Percentiles rank a stretch among this genome's conserved stretches.
Conservation (phyloP, 2,888 invertebrate genomes). For the Tineola bisselliella region DNA sequence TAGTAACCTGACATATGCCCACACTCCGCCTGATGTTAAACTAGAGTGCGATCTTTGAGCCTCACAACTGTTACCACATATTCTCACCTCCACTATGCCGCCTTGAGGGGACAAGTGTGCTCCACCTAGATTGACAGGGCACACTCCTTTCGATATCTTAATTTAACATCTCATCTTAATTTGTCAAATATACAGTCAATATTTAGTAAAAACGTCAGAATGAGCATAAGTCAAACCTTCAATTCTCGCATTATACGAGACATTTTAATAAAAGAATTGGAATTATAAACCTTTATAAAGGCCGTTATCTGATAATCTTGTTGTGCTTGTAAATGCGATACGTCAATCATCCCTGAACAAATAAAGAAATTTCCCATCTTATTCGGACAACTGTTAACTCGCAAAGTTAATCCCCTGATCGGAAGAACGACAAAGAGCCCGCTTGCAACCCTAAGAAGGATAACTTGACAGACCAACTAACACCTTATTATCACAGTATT, state of each 20-base stretch:
- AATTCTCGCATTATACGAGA: neutral
- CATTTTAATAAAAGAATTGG: slow-evolving; percentile 5
- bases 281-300: slow-evolving; percentile 17
- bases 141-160: too few relatives aligned
- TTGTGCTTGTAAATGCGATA: slow-evolving; percentile 37
- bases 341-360: slow-evolving; percentile 40
- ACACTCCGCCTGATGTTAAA: too few relatives aligned
- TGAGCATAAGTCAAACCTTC: neutral
- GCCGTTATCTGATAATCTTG: slow-evolving; percentile 27
- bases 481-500: slow-evolving; percentile 18
- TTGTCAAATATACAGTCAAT: neutral
- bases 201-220: neutral
- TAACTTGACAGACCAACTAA: neutral
- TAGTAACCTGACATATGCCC: too few relatives aligned
- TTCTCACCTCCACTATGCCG: too few relatives aligned
- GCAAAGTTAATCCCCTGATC: slow-evolving; percentile 31
- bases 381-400: slow-evolving; percentile 27
- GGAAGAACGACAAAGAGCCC: slow-evolving; percentile 21
- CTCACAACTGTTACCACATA: too few relatives aligned
- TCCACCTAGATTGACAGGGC: too few relatives aligned
- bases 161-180: neutral
- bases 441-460: slow-evolving; percentile 14
- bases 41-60: too few relatives aligned
- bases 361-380: slow-evolving; percentile 32
- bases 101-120: too few relatives aligned